These are phyloP conservation scores for Ethmia dodecea DNA, from an alignment of 2,888 invertebrate genomes.

Conservation along the genomic window DNA sequence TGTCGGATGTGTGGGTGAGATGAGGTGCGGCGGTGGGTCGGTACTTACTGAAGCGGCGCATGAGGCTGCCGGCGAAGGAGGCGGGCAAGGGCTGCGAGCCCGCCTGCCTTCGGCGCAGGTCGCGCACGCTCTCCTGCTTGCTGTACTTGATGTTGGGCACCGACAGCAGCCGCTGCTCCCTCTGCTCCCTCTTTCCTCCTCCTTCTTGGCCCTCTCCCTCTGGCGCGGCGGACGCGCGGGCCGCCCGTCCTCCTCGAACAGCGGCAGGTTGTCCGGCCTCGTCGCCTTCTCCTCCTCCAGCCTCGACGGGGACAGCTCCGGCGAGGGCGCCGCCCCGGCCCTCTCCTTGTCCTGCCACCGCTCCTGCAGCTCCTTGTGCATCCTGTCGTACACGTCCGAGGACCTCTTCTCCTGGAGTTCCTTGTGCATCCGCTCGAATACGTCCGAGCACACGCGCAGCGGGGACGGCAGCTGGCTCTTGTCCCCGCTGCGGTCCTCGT, in stretches of 20 bases:
- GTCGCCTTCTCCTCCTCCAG: conserved; percentile 29
- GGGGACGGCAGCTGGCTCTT: conserved; percentile 38
- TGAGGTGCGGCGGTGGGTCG: conserved; percentile 24
- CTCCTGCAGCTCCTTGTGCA: conserved; percentile 66
- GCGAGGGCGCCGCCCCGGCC: conserved; percentile 28
- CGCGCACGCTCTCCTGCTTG: conserved; percentile 71
- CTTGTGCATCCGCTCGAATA: conserved; percentile 60
- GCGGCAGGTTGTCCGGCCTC: conserved; percentile 81
- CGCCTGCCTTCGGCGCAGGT: conserved; percentile 72
- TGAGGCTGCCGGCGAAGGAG: conserved; percentile 85
- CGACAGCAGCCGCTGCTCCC: conserved; percentile 84
- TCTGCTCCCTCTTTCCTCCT: conserved; percentile 48
- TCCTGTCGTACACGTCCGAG: conserved; percentile 55
- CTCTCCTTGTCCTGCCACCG: conserved; percentile 57
- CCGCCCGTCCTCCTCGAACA: conserved; percentile 51
- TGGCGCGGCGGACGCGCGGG: conserved; percentile 69
- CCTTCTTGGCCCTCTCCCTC: conserved; percentile 54
- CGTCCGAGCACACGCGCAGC: conserved; percentile 55
- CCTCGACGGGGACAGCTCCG: conserved; percentile 32
- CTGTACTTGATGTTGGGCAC: conserved; percentile 86
- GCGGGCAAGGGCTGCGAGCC: conserved; percentile 57
- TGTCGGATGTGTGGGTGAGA: conserved; percentile 26
- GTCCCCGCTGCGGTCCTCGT: conserved; percentile 25
- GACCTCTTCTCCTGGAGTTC: conserved; percentile 52
- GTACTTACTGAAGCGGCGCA: conserved; percentile 94